These are phyloP conservation scores for Zoanthus gigantus DNA, from an alignment of 92 coral and sea anemone genomes.

Conservation along the genomic window DNA sequence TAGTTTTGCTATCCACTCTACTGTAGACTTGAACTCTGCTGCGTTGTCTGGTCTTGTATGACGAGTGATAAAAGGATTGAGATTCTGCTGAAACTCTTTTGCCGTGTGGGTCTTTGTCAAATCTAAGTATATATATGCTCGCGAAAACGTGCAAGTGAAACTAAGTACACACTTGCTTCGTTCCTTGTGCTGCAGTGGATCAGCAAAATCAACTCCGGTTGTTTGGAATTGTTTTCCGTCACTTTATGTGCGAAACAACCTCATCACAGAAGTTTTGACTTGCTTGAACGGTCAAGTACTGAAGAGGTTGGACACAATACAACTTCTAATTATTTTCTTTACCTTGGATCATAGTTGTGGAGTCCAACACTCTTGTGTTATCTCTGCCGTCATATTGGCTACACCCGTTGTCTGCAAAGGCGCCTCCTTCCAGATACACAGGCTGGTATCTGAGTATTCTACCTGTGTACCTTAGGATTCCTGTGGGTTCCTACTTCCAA, in stretches of 20 bases:
- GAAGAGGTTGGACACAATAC: too few relatives aligned
- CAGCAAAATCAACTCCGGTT: background rate
- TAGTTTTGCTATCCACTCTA: too few relatives aligned
- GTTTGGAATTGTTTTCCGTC: too few relatives aligned
- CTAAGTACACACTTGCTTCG: background rate
- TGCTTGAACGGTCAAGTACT: too few relatives aligned
- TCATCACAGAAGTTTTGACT: too few relatives aligned
- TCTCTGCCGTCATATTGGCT: too few relatives aligned
- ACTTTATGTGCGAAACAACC: too few relatives aligned
- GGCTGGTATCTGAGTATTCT: background rate
- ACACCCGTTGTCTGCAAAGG: background rate
- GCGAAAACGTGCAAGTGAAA: background rate
- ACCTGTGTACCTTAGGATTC: background rate
- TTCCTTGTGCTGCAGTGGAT: background rate
- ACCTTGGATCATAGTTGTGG: too few relatives aligned
- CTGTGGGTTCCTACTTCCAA: background rate
- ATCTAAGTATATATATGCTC: background rate
- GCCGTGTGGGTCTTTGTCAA: background rate
- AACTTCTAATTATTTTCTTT: too few relatives aligned
- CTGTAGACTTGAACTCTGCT: too few relatives aligned
- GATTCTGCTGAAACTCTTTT: background rate
- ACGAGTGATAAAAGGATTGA: background rate
- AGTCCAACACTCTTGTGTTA: too few relatives aligned
- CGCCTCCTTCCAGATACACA: background rate
- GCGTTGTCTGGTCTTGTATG: background rate